phyloP scores from a whole-genome alignment of 1,140 invertebrate genomes.

The Drosophila nigromelanica region DNA sequence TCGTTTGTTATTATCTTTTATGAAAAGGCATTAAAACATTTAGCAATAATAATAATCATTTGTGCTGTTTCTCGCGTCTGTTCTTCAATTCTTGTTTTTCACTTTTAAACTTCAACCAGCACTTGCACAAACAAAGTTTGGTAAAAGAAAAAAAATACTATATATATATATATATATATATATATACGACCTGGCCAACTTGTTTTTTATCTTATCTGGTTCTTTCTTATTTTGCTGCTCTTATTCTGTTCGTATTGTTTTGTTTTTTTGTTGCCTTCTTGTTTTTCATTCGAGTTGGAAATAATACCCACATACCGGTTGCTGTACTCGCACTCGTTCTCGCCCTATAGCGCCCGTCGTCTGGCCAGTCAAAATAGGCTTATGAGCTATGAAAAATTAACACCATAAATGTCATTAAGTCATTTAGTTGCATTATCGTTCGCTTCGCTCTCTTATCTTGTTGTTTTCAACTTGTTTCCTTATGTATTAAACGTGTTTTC shows the following conservation, averaged over 20 bases:
- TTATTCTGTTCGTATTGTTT: conserved; percentile 14
- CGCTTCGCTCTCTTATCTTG: conserved; percentile 48
- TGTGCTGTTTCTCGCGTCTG: conserved; percentile 6
- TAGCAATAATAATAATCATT: conserved; percentile 43
- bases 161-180: not conserved
- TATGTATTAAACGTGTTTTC: conserved; percentile 20
- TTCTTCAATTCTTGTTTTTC: conserved; percentile 35
- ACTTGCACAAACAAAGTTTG: conserved; percentile 66
- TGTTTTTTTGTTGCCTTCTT: conserved; percentile 33
- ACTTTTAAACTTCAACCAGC: conserved; percentile 37
- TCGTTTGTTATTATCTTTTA: conserved; percentile 14
- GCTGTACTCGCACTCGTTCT: not conserved
- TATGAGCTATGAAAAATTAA: conserved; percentile 44
- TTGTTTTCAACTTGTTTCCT: conserved; percentile 56
- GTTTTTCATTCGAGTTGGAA: conserved; percentile 36
- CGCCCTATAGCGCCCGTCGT: not conserved
- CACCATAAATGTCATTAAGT: conserved; percentile 73
- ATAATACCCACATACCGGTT: conserved; percentile 23
- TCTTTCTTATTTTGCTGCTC: conserved; percentile 53
- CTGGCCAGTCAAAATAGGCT: conserved; percentile 42
- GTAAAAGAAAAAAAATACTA: conserved; percentile 42
- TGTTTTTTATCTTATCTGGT: conserved; percentile 69
- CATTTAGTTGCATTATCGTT: conserved; percentile 67
- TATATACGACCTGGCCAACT: conserved; percentile 29
- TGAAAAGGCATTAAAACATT: conserved; percentile 32